A percentile compares a stretch with the other conserved stretches of the same genome.
Evolutionary conservation across 2,113 vertebrate genomes (phyloP).

Genomic region (Catharus minimus): DNA sequence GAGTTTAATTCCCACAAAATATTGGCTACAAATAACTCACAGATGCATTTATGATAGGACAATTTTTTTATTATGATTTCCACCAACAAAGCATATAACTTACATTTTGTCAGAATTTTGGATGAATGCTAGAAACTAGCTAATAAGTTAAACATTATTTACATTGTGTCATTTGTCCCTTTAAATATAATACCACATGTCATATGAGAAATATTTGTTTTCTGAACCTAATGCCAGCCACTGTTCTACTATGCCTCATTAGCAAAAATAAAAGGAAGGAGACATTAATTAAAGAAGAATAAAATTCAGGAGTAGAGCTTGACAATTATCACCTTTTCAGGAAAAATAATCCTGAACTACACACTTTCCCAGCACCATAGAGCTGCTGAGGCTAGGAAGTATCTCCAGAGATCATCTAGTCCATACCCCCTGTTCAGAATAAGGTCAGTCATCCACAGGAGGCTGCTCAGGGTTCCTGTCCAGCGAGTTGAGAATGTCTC

Average conservation of each 20-base stretch:
- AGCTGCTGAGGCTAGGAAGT: background rate
- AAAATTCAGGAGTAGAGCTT: background rate
- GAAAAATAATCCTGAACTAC: background rate
- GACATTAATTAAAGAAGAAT: background rate
- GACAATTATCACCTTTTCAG: background rate
- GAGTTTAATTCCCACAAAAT: background rate
- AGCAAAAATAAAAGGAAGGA: background rate
- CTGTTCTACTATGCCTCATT: background rate
- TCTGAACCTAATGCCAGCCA: background rate
- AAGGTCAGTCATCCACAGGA: background rate
- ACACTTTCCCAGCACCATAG: background rate
- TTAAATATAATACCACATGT: background rate
- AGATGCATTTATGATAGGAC: background rate
- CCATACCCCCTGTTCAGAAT: fast-evolving
- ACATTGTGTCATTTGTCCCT: background rate
- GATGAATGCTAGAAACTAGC: background rate
- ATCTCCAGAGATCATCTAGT: fast-evolving
- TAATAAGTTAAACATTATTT: background rate
- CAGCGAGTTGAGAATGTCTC: background rate
- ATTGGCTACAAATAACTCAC: background rate
- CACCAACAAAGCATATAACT: background rate
- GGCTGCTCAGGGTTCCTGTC: background rate
- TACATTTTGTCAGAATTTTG: background rate
- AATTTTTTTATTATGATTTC: background rate
- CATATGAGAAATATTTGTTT: background rate